Evolutionary conservation across 1,140 invertebrate species (phyloP).

Genomic region (Diachasmimorpha longicaudata): DNA sequence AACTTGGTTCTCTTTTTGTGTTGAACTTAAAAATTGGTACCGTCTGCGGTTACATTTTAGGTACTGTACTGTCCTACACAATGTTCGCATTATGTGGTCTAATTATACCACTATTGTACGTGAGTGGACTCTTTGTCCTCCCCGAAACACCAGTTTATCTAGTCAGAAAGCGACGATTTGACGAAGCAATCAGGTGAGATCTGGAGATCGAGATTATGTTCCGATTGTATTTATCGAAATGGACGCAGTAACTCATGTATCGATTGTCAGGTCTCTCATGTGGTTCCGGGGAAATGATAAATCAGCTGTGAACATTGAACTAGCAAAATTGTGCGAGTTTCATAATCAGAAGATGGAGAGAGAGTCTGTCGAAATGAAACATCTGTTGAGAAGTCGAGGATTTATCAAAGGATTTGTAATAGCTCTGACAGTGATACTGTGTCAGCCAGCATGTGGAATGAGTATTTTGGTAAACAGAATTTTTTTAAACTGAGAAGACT

Average conservation of each 20-base stretch:
- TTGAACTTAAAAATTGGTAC: slow-evolving; percentile 67
- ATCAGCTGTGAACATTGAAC: slow-evolving; percentile 43
- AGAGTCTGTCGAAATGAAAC: slow-evolving; percentile 32
- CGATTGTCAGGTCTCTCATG: slow-evolving; percentile 52
- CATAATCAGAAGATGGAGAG: slow-evolving; percentile 34
- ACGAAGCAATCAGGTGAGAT: slow-evolving; percentile 37
- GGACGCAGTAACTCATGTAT: no score
- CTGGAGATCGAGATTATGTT: neutral
- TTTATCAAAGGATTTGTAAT: slow-evolving; percentile 58
- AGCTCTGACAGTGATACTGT: slow-evolving; percentile 53
- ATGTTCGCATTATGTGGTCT: slow-evolving; percentile 55
- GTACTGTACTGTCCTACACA: slow-evolving; percentile 61
- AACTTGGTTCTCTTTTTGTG: slow-evolving; percentile 61
- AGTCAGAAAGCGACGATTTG: slow-evolving; percentile 44
- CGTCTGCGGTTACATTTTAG: slow-evolving; percentile 65
- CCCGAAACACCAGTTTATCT: slow-evolving; percentile 68
- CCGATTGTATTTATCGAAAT: no score
- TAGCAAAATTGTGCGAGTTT: slow-evolving; percentile 42
- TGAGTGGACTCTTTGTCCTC: slow-evolving; percentile 59
- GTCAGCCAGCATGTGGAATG: slow-evolving; percentile 57
- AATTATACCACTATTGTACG: slow-evolving; percentile 57
- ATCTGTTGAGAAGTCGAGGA: slow-evolving; percentile 47
- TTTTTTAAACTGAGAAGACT: neutral
- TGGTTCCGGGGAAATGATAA: slow-evolving; percentile 64
- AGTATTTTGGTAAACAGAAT: slow-evolving; percentile 46